These are phyloP conservation scores for Abramis brama DNA, from an alignment of 2,113 vertebrate species.

Conservation along the genomic window DNA sequence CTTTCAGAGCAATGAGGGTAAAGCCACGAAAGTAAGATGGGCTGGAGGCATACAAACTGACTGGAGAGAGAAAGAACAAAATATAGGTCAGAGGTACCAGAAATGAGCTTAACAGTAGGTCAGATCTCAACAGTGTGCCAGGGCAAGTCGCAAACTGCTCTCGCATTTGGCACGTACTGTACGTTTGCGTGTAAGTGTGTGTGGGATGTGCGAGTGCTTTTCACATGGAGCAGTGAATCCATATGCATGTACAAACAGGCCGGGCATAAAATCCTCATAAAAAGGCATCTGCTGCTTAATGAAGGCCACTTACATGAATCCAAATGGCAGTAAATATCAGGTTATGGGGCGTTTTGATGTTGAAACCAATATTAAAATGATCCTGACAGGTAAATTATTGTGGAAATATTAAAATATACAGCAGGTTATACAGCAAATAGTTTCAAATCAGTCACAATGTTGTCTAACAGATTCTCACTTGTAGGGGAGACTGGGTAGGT, in stretches of 20 bases:
- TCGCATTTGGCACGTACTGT: background rate
- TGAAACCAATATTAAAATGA: background rate
- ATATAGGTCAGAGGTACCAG: constrained; percentile 64
- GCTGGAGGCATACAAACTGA: constrained; percentile 87
- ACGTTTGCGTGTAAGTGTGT: constrained; percentile 15
- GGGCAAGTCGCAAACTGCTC: constrained; percentile 52
- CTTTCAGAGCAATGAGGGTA: constrained; percentile 91
- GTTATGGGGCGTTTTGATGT: background rate
- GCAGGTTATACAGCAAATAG: background rate
- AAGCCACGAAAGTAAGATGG: constrained; percentile 94
- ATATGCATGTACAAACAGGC: constrained; percentile 47
- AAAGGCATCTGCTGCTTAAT: constrained; percentile 35
- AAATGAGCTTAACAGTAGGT: constrained; percentile 41
- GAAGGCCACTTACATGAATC: constrained; percentile 18
- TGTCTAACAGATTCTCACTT: background rate
- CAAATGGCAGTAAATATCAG: constrained; percentile 2
- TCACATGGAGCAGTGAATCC: constrained; percentile 28
- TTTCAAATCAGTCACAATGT: too few species aligned
- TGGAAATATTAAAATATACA: background rate
- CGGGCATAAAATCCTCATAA: constrained; percentile 2
- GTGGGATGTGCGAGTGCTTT: constrained; percentile 26
- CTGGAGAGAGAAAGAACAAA: constrained; percentile 69
- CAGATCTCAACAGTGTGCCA: constrained; percentile 47
- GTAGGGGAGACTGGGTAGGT: background rate
- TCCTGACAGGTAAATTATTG: background rate